Conservation (phyloP, 92 coral and sea anemone genomes). For the Epizoanthus rinbou region DNA sequence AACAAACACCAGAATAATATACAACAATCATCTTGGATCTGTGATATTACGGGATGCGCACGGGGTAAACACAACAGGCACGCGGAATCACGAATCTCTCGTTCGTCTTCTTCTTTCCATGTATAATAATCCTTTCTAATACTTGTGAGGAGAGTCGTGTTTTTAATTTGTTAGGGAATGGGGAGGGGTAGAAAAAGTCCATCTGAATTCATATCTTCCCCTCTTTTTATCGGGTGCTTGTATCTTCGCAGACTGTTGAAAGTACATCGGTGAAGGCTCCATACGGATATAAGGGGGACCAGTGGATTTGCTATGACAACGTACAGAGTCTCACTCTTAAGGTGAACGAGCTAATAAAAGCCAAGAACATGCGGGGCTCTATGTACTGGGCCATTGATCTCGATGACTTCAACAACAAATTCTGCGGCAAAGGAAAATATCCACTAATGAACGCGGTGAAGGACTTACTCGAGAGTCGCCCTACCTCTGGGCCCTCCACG, state of each 20-base stretch:
- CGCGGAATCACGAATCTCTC: too few species aligned
- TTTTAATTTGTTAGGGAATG: too few species aligned
- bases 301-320: constrained; percentile 84
- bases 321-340: constrained; percentile 62
- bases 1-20: too few species aligned
- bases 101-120: too few species aligned
- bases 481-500: not conserved
- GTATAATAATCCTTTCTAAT: too few species aligned
- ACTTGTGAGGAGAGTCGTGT: too few species aligned
- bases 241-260: constrained; percentile 8
- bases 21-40: too few species aligned
- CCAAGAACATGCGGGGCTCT: constrained; percentile 70
- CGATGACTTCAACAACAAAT: constrained; percentile 67
- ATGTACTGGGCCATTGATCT: constrained; percentile 88
- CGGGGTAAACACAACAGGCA: too few species aligned
- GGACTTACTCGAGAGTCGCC: constrained; percentile 46
- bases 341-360: constrained; percentile 62
- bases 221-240: not conserved
- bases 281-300: constrained; percentile 74
- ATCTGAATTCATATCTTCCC: not conserved
- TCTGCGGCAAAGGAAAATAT: constrained; percentile 68
- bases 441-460: constrained; percentile 78
- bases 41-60: too few species aligned
- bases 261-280: constrained; percentile 58
- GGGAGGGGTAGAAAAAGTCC: not conserved